Evolutionary conservation across 2,797 vertebrate genomes (phyloP), one percentile per base, ranked within the genome.

Genomic region (Apogon hyalosoma): DNA sequence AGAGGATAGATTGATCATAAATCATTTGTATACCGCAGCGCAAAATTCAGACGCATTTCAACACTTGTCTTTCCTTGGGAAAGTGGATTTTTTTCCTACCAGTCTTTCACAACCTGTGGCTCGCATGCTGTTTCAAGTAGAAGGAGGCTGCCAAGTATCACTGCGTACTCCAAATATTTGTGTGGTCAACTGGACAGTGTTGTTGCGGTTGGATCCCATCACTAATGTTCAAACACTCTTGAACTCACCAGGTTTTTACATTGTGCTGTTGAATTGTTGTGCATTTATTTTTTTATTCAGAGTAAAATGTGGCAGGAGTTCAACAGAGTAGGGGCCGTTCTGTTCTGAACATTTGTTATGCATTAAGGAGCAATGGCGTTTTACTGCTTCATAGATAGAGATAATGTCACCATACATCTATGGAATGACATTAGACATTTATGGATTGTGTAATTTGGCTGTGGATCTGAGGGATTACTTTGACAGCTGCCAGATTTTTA

Each of bases 151-250:
- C 90, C 89, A 92, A 92, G 85, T 89, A 91, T 88, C 84, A 67
- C 80, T 79, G 86, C 71, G 81, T 84, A 87, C 83, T 91, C 85
- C 84, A 93, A 92, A 93, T 93, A 93, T 93, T 92, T 92, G 86
- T 89, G 85, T 83, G 87, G 85, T 92, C 85, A 90, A 86, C 82
- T 92, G 90, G 88, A 91, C 83, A 87, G 85, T 79, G 80, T 83
- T 88, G 83, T 86, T 89, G 85, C 75, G 80, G 85, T 89, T 69
- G 69, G 71, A 91, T 83, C 88, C 63, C 75, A 80, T 90, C 80
- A 89, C 73, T 81, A 68, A 87, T 82, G 79, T 83, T 91, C 73
- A 90, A 90, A 88, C 79, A 88, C 73, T 82, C 81, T 86, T 81
- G 61, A 85, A 77, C 63, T 75, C 53, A 68, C 73, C 65, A 77